Evolutionary conservation across 1,140 invertebrate genomes (phyloP).

Genomic region (Drosophila asahinai): DNA sequence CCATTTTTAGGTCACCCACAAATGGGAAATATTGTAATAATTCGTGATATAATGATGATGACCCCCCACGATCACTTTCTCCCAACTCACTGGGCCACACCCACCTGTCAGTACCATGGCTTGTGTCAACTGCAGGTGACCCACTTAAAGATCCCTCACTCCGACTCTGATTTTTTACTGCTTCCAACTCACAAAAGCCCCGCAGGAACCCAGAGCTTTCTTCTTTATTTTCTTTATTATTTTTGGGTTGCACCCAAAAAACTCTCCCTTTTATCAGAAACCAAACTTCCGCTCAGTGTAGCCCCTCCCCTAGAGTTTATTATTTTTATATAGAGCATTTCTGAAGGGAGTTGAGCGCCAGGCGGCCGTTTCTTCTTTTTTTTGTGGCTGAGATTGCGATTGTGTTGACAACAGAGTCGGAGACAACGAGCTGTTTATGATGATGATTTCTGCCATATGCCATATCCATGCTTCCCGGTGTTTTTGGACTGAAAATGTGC

Average conservation of each 20-base stretch:
- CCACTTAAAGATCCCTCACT: slow-evolving; percentile 46
- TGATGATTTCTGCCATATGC: slow-evolving; percentile 61
- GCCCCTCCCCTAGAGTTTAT: neutral
- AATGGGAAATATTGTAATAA: neutral
- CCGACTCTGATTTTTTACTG: neutral
- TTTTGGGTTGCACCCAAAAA: slow-evolving; percentile 14
- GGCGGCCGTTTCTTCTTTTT: slow-evolving; percentile 50
- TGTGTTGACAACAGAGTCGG: slow-evolving; percentile 58
- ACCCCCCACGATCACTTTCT: slow-evolving; percentile 47
- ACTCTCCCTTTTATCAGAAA: slow-evolving; percentile 62
- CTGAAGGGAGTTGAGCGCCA: slow-evolving; percentile 55
- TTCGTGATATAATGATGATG: neutral
- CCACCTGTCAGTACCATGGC: slow-evolving; percentile 46
- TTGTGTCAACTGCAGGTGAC: slow-evolving; percentile 66
- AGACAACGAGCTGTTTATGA: slow-evolving; percentile 55
- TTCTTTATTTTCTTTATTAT: neutral
- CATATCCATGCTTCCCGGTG: slow-evolving; percentile 38
- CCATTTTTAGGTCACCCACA: neutral
- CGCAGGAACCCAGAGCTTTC: slow-evolving; percentile 44
- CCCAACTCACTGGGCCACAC: slow-evolving; percentile 24
- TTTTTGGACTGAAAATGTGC: slow-evolving; percentile 26
- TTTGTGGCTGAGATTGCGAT: slow-evolving; percentile 34
- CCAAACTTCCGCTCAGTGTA: slow-evolving; percentile 77
- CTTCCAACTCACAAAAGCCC: slow-evolving; percentile 50
- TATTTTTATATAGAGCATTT: slow-evolving; percentile 23